Evolutionary conservation across 2,113 vertebrate genomes (phyloP), one percentile per base, ranked within the genome.

Genomic region (Heteronetta atricapilla): DNA sequence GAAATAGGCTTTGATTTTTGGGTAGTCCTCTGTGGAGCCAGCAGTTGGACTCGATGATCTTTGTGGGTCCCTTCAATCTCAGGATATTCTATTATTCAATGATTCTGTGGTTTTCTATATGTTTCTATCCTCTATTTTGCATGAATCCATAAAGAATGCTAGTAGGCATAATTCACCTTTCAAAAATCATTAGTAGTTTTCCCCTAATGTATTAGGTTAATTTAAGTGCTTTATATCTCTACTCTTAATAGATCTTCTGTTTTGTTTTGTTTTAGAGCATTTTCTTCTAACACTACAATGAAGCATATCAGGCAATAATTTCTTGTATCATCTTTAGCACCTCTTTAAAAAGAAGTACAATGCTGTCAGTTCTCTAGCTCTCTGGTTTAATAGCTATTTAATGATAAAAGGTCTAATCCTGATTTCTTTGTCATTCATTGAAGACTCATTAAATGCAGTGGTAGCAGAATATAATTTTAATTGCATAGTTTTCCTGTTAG

Each of bases 271-370:
- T 93, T 72, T 73, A 80, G 82, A 90, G 46, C 34, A 64, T 50
- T 95, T 93, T 89, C 36, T 81, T 29, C 50, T 76, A 95, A 90
- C 66, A 64, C 70, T 16, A 38, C 23, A 53, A 60, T 55, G 86
- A 93, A 90, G 13, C 21, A 62, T 62, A 85, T 50, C 42, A 88
- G 59, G 58, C 72, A 93, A 38, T 95, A 94, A 90, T 91, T 96
- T 85, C 70, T 91, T 93, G 80, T 48, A 90, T 96, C 73, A 89
- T 88, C 67, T 94, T 95, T 95, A 95, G 59, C 76, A 93, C 86
- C 79, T 94, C 86, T 89, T 93, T 92, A 96, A 94, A 95, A 86
- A 86, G 80, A 84, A 93, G 42, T 92, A 94, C 80, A 86, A 56
- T 48, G 72, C 87, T 96, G 94, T 92, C 91, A 94, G 62, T 17